These are phyloP conservation scores for Latrodectus elegans DNA, from an alignment of 2,888 invertebrate species.

Conservation along the genomic window DNA sequence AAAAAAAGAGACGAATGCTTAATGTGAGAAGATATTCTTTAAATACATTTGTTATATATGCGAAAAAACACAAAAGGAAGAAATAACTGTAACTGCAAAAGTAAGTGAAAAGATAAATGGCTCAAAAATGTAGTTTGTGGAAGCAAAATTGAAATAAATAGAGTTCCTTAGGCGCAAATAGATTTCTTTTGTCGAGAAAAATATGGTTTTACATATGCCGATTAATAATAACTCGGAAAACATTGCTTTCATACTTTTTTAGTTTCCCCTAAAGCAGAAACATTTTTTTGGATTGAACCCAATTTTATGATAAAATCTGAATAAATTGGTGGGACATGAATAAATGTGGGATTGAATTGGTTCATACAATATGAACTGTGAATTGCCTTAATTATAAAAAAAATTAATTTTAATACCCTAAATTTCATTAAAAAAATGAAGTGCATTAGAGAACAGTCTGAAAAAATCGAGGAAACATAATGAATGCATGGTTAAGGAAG, in stretches of 20 bases:
- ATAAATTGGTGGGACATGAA: too few species aligned
- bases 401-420: too few species aligned
- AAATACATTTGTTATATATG: too few species aligned
- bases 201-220: not conserved
- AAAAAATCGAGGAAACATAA: too few species aligned
- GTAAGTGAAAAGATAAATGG: conserved; percentile 1
- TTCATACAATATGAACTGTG: too few species aligned
- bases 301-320: not conserved
- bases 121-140: not conserved
- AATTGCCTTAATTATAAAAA: too few species aligned
- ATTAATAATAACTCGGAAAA: not conserved
- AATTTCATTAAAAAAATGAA: too few species aligned
- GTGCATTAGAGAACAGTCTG: too few species aligned
- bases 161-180: not conserved
- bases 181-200: not conserved
- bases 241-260: not conserved
- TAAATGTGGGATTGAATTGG: too few species aligned
- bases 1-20: too few species aligned
- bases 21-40: too few species aligned
- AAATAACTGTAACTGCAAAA: not conserved
- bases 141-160: not conserved
- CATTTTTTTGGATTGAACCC: not conserved
- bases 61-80: not conserved
- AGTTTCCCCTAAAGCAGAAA: not conserved
- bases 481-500: too few species aligned